Evolutionary conservation across 1,140 invertebrate species (phyloP), one percentile per base, ranked within the genome.

Genomic region (Polyergus mexicanus): DNA sequence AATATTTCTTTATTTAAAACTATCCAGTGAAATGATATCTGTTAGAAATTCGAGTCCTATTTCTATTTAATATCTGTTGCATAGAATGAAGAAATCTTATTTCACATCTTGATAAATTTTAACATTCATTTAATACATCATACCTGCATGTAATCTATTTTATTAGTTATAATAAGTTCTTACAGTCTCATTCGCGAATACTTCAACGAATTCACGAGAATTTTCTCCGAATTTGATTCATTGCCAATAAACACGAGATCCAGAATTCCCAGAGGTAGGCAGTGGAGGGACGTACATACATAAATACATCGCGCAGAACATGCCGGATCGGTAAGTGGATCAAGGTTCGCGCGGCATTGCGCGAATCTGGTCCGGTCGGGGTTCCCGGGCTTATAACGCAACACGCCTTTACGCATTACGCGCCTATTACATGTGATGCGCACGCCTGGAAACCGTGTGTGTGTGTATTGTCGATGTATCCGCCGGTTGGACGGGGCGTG

Each of bases 311-410:
- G 11, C 6, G 10, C 65, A 22, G 62, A 77, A 85, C 84, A 86
- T 71, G 86, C 75, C 68, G 74, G 83, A 80, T 62, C 16, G 38
- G 72, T 90, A 93, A 93, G 92, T 93, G 76, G 93, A 91, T 93
- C 93, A 93, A 93, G 93, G 93, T 93, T 92, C 85, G 84, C 63
- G 16, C 71, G 63, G 69, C 84, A 83, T 92, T 90, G 90, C 75
- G 84, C 85, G 84, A 91, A 93, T 92, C 89, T 91, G 92, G 92
- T 91, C 68, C 75, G 89, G 85, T 74, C 68, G 89, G 87, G 85
- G 88, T 92, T 89, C 44, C 62, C 74, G 74, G 77, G 13, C 47
- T 51, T 51, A 35, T 74, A 90, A 86, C 88, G 89, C 86, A 89
- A 91, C 87, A 78, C 68, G 44, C 66, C 68, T 90, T 80, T 80